phyloP scores from a whole-genome alignment of 2,113 vertebrate species.

The Felis catus region DNA sequence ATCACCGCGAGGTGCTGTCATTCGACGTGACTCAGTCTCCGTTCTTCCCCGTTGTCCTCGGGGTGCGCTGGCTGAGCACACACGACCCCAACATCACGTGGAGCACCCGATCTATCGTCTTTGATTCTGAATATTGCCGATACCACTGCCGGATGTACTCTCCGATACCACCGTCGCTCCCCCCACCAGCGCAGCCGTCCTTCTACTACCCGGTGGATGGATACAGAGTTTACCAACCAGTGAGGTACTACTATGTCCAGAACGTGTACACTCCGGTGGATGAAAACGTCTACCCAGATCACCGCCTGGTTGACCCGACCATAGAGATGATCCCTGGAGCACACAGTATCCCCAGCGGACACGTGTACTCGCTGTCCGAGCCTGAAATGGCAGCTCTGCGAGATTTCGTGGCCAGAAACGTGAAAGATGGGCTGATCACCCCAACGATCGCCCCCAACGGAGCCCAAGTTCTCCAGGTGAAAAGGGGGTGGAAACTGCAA shows the following conservation, averaged over 20 bases:
- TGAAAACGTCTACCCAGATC: slow-evolving; percentile 67
- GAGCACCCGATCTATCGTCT: slow-evolving; percentile 72
- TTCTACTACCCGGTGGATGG: slow-evolving; percentile 58
- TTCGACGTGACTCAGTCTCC: slow-evolving; percentile 80
- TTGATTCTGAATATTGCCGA: slow-evolving; percentile 75
- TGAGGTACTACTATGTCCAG: slow-evolving; percentile 74
- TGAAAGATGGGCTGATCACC: slow-evolving; percentile 75
- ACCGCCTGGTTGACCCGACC: slow-evolving; percentile 57
- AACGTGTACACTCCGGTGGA: slow-evolving; percentile 77
- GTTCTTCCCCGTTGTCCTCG: slow-evolving; percentile 74
- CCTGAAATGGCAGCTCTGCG: slow-evolving; percentile 75
- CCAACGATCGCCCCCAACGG: slow-evolving; percentile 63
- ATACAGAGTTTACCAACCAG: slow-evolving; percentile 66
- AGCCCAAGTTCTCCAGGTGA: slow-evolving; percentile 75
- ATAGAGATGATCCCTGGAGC: slow-evolving; percentile 76
- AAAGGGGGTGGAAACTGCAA: slow-evolving; percentile 78
- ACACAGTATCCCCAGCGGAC: slow-evolving; percentile 73
- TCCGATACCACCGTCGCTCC: slow-evolving; percentile 12
- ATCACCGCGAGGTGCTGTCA: slow-evolving; percentile 74
- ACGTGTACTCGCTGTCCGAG: slow-evolving; percentile 70
- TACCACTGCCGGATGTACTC: slow-evolving; percentile 69
- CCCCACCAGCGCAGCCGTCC: neutral
- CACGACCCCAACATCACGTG: slow-evolving; percentile 78
- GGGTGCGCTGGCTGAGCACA: slow-evolving; percentile 76
- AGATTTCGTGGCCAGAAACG: slow-evolving; percentile 71